phyloP scores from a whole-genome alignment of 2,888 invertebrate genomes.

The Trichogramma dendrolimi region DNA sequence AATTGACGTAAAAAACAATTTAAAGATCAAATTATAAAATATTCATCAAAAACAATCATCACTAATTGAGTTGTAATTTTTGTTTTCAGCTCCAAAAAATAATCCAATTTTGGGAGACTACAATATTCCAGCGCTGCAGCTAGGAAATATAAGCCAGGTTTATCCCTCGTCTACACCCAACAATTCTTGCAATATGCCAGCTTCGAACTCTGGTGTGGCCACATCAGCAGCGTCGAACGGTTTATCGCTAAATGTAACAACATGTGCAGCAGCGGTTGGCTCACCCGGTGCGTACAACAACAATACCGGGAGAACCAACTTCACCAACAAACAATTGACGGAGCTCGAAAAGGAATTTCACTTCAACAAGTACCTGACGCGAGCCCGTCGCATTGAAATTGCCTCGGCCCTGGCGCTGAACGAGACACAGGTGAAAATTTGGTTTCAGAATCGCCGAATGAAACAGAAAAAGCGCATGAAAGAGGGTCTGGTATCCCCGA shows the following conservation, averaged over 20 bases:
- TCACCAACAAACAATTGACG: conserved; percentile 98
- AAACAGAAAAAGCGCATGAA: conserved; percentile 97
- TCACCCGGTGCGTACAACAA: conserved; percentile 54
- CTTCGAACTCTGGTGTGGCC: background rate
- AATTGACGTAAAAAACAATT: background rate
- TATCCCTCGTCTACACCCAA: conserved; percentile 30
- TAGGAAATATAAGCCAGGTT: conserved; percentile 19
- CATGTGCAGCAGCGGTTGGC: conserved; percentile 18
- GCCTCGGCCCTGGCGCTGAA: conserved; percentile 93
- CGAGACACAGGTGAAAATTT: conserved; percentile 96
- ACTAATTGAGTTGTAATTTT: conserved; percentile 11
- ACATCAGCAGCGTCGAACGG: background rate
- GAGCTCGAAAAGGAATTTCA: conserved; percentile 99
- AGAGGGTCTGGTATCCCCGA: conserved; percentile 72
- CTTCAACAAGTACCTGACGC: conserved; percentile 96
- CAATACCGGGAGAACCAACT: conserved; percentile 94
- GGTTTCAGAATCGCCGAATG: conserved; percentile 99
- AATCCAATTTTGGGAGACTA: conserved; percentile 42
- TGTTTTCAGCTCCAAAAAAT: conserved; percentile 45
- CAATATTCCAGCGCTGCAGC: conserved; percentile 26
- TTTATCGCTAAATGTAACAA: conserved; percentile 18
- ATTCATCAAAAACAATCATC: background rate
- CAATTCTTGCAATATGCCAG: too few species aligned
- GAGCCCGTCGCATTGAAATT: conserved; percentile 95
- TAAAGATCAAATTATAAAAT: background rate